phyloP scores from a whole-genome alignment of 2,113 vertebrate genomes.

The Alethe castanea region DNA sequence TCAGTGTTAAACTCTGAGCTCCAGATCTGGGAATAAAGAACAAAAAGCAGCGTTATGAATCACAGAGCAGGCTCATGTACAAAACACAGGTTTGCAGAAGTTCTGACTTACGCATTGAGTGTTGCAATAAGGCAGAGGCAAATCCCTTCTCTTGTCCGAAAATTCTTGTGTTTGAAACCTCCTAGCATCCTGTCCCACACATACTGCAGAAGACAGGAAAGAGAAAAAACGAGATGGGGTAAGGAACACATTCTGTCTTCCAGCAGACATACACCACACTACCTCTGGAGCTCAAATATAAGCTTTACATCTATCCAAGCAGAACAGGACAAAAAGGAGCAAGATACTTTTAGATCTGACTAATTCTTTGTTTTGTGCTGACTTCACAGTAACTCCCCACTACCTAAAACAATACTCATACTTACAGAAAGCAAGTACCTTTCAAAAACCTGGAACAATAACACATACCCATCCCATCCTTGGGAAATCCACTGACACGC shows the following conservation, averaged over 20 bases:
- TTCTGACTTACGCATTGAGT: conserved; percentile 84
- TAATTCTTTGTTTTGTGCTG: background rate
- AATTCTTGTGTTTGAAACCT: conserved; percentile 99
- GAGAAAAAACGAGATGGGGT: background rate
- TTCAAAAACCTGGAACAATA: background rate
- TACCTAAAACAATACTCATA: background rate
- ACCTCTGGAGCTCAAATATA: background rate
- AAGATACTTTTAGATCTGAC: background rate
- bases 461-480: background rate
- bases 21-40: conserved; percentile 83
- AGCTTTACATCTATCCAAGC: background rate
- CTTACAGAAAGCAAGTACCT: background rate
- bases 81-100: background rate
- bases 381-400: background rate
- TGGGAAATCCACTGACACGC: background rate
- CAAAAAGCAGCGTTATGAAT: background rate
- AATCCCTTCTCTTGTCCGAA: conserved; percentile 94
- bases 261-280: background rate
- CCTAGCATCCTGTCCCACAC: conserved; percentile 96
- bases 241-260: background rate
- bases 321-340: background rate
- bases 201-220: conserved; percentile 75
- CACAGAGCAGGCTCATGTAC: background rate
- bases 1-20: conserved; percentile 95
- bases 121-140: conserved; percentile 97